Evolutionary conservation across 2,888 invertebrate genomes (phyloP).

Genomic region (Sarcophaga rosellei): DNA sequence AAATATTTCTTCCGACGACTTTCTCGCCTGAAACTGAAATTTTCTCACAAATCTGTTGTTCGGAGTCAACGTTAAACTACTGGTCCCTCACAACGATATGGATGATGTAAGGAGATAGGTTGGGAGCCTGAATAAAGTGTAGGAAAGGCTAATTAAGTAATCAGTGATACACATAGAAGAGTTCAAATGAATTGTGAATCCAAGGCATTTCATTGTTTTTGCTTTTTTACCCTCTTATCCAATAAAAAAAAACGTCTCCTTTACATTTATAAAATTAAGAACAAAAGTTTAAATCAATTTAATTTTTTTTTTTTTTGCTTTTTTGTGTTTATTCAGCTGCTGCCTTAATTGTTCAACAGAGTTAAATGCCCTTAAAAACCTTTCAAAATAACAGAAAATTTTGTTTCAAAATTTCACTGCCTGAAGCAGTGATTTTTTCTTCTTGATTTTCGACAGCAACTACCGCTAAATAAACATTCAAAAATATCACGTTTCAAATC

Average conservation of each 20-base stretch:
- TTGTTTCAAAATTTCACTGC: constrained; percentile 36
- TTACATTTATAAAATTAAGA: too few species aligned
- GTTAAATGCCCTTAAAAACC: constrained; percentile 7
- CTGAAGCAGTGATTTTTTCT: neutral
- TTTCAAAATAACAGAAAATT: constrained; percentile 34
- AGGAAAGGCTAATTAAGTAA: too few species aligned
- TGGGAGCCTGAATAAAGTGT: too few species aligned
- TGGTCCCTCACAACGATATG: too few species aligned
- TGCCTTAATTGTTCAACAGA: constrained; percentile 17
- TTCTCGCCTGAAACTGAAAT: too few species aligned
- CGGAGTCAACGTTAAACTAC: too few species aligned
- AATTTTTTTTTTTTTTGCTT: neutral
- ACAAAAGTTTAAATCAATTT: neutral
- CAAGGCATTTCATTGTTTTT: neutral
- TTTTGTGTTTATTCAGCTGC: constrained; percentile 53
- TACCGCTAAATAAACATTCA: constrained; percentile 73
- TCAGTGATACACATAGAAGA: too few species aligned
- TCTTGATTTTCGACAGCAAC: constrained; percentile 54
- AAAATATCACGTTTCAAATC: constrained; percentile 76
- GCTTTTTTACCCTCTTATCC: neutral
- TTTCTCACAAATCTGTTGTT: too few species aligned
- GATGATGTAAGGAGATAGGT: too few species aligned
- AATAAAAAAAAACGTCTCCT: neutral
- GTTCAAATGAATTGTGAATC: too few species aligned
- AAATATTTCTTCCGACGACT: too few species aligned